Conservation (phyloP, 2,797 vertebrate species). For the Gallinago nigripennis region DNA sequence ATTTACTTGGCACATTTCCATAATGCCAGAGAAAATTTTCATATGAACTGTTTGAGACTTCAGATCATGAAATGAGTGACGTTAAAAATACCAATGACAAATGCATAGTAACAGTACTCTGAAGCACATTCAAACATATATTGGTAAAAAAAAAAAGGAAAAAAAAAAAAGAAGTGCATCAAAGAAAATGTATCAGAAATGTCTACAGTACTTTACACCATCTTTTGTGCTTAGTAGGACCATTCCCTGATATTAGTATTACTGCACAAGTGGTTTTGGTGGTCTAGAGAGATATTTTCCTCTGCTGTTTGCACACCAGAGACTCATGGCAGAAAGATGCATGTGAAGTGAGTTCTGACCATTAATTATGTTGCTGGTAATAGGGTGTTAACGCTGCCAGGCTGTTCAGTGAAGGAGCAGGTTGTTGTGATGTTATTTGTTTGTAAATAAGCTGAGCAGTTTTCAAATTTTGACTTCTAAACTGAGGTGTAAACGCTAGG, state of each 20-base stretch:
- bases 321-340: neutral
- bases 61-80: conserved; percentile 38
- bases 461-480: neutral
- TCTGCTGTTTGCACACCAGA: neutral
- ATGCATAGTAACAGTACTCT: neutral
- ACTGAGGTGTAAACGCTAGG: neutral
- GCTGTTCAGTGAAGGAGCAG: neutral
- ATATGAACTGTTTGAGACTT: conserved; percentile 46
- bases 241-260: neutral
- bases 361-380: neutral
- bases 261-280: neutral
- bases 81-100: conserved; percentile 38
- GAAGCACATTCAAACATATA: conserved; percentile 17
- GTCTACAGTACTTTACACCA: neutral
- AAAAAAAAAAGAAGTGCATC: neutral
- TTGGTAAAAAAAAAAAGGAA: neutral
- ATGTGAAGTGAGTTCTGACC: neutral
- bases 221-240: neutral
- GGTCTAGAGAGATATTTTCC: neutral
- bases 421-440: neutral
- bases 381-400: neutral
- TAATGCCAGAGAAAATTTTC: neutral
- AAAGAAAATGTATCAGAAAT: conserved; percentile 23
- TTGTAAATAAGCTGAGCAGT: neutral
- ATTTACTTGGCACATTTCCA: neutral